Conservation (phyloP, 2,113 vertebrate species). For the Cairina moschata region DNA sequence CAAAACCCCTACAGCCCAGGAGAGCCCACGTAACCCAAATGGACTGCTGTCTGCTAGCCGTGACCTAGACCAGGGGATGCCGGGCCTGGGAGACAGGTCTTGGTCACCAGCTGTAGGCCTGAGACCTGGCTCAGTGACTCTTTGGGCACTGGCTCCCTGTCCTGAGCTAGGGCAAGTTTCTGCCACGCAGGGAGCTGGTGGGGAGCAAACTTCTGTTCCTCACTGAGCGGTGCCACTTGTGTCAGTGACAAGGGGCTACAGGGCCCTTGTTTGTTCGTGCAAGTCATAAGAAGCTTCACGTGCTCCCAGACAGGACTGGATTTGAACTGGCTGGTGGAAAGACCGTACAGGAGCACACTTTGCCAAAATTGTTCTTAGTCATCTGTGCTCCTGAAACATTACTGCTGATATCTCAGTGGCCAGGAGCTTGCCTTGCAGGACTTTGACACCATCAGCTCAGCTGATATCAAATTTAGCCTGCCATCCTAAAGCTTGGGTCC, state of each 20-base stretch:
- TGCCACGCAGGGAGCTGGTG: neutral
- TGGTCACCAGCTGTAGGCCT: neutral
- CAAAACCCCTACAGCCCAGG: neutral
- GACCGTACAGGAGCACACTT: rapidly evolving
- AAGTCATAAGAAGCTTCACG: neutral
- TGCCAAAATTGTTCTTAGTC: neutral
- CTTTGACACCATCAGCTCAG: neutral
- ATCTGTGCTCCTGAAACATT: neutral
- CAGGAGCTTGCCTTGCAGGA: neutral
- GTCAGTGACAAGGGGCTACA: rapidly evolving
- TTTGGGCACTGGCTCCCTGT: neutral
- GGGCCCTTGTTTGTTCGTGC: neutral
- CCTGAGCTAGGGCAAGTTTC: neutral
- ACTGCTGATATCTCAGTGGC: neutral
- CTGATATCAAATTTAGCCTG: neutral
- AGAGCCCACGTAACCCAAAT: neutral
- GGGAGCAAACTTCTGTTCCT: rapidly evolving
- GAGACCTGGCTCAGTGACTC: neutral
- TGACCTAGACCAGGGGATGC: neutral
- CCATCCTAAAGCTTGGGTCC: neutral
- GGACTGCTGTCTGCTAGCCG: neutral
- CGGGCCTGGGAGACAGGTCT: neutral
- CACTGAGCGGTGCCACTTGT: neutral
- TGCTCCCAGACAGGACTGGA: neutral
- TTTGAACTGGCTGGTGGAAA: neutral